These are phyloP conservation scores for Drosophila melanogaster DNA, from an alignment of 1,140 invertebrate genomes.

Conservation along the genomic window Release_6_plus_ISO1_MT NT_037436.4:22552501-22553000, in stretches of 20 bases:
- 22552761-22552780: constrained; percentile 27
- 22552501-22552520: too few species aligned
- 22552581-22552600: too few species aligned
- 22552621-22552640: too few species aligned
- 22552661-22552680: background rate
- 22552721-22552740: constrained; percentile 54
- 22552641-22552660: background rate
- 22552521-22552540: too few species aligned
- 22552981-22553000: constrained; percentile 19
- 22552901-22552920: constrained; percentile 47
- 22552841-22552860: constrained; percentile 67
- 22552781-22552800: background rate
- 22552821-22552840: constrained; percentile 77
- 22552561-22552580: too few species aligned
- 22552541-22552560: too few species aligned
- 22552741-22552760: constrained; percentile 74
- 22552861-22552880: constrained; percentile 32
- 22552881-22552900: constrained; percentile 45
- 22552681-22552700: background rate
- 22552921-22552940: constrained; percentile 60
- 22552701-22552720: background rate
- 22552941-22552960: constrained; percentile 67
- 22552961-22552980: constrained; percentile 21
- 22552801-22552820: constrained; percentile 31
- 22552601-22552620: too few species aligned